Conservation (phyloP, 2,113 vertebrate species). For the Centropus unirufus region DNA sequence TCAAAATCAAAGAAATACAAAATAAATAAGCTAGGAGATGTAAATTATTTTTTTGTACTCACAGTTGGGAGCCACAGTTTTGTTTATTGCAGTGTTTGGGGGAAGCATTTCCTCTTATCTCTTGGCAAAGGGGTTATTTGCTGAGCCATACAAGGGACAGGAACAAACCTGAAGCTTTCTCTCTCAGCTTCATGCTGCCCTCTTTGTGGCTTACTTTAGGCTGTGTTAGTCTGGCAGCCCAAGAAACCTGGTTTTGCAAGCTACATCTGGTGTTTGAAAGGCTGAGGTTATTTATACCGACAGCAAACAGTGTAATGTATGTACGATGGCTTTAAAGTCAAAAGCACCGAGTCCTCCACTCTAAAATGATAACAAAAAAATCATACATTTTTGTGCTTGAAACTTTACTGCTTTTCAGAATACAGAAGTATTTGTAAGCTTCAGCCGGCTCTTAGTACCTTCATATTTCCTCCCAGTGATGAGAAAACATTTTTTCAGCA, state of each 20-base stretch:
- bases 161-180: background rate
- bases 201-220: background rate
- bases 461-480: background rate
- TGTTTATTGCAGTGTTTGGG: background rate
- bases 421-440: background rate
- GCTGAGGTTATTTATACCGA: background rate
- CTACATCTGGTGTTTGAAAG: background rate
- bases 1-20: background rate
- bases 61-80: background rate
- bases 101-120: background rate
- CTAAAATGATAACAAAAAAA: background rate
- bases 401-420: background rate
- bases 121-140: background rate
- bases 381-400: background rate
- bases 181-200: accelerated
- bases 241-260: background rate
- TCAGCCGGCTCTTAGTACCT: background rate
- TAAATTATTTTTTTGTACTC: background rate
- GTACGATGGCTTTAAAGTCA: background rate
- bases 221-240: background rate
- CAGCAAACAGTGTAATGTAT: background rate
- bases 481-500: background rate
- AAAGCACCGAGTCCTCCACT: background rate
- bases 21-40: background rate
- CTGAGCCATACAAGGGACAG: background rate